Base-by-base conservation (phyloP, 1,140 invertebrate genomes). In the Conus ventricosus region DNA sequence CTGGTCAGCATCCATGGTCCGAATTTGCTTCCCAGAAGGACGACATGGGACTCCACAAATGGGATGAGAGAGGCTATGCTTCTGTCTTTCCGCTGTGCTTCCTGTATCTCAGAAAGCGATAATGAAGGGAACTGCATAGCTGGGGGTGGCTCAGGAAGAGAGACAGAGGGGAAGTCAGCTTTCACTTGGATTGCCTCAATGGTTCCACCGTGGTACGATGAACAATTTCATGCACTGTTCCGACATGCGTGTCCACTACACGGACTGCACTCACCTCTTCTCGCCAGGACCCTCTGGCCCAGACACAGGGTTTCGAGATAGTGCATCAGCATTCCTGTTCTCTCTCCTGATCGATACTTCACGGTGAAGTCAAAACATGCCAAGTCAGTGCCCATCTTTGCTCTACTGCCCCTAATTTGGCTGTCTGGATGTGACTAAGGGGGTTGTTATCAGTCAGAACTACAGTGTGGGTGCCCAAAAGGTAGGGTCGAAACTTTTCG, bases 291-390 rank as follows among this genome's bases (percentile, higher is more conserved):
- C 51, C 57, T 82, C 86, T 57, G 51, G 23, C n/a, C 17, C 51
- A 7, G 81, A n/a, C 7, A 23, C 15, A 13, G 81, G 17, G 10
- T 55, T 84, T 60, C 80, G 57, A 54, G 54, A 81, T 8, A 89
- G 75, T 10, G 75, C 67, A 86, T 89, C 85, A n/a, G 88, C 88
- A 51, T 75, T 81, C 54, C 8, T 60, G 81, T 89, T 89, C 23
- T 39, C 20, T 39, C 76, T 89, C 71, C 88, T 13, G 84, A 80
- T 10, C 84, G 0, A 53, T 89, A 78, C n/a, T 85, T 84, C 4
- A 88, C 75, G 8, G 54, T 75, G 51, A 88, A 85, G 15, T 89
- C 51, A 63, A 87, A 87, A 67, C 60, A 55, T 75, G 71, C 71
- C 88, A 55, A 91, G 25, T 84, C 89, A 39, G 39, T 39, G 39